Base-by-base conservation (phyloP, 2,888 invertebrate species). In the Phaedon cochleariae region DNA sequence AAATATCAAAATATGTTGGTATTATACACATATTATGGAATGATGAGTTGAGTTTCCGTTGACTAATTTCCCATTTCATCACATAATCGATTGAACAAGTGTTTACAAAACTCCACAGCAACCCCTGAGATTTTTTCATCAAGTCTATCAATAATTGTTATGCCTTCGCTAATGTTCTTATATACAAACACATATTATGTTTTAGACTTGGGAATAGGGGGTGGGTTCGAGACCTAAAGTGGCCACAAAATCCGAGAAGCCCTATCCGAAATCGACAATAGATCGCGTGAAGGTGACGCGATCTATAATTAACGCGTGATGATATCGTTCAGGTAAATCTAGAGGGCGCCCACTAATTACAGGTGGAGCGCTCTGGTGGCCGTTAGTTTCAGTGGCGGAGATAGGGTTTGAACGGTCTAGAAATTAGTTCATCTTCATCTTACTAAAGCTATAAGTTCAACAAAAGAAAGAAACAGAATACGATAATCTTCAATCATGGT, bases 321-420 rank as follows among this genome's bases (percentile, higher is more conserved):
- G 73, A 72, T 73, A 78, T 78, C 76, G 73, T 68, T 58, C 74
- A 76, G 77, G 77, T 76, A 77, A 74, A 73, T 74, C 72, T 69
- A 67, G 72, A 72, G 77, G 78, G 77, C 77, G 75, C 75, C 77
- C 71, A 64, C 74, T 80, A 80, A 81, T 80, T 80, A 79, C 74
- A 79, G 79, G 78, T 77, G 76, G 76, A 73, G 72, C 68, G 62
- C 68, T 58, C 65, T 71, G 65, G 65, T 65, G 70, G 71, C 68
- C 65, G 74, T 71, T 10, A 65, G 52, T 45, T 53, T 29, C 31
- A 53, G 53, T 26, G 18, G 53, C 37, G 21, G 29, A 26, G 53
- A 41, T 22, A 41, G 26, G 12, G 20, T 31, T 29, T 26, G 3
- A 26, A 26, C 3, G 26, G 3, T 7, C 4, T 26, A 26, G 4